Percentiles rank a stretch among this genome's conserved stretches.
These are phyloP conservation scores for Dinomys branickii DNA, from an alignment of 2,113 vertebrate genomes.

Conservation along the genomic window DNA sequence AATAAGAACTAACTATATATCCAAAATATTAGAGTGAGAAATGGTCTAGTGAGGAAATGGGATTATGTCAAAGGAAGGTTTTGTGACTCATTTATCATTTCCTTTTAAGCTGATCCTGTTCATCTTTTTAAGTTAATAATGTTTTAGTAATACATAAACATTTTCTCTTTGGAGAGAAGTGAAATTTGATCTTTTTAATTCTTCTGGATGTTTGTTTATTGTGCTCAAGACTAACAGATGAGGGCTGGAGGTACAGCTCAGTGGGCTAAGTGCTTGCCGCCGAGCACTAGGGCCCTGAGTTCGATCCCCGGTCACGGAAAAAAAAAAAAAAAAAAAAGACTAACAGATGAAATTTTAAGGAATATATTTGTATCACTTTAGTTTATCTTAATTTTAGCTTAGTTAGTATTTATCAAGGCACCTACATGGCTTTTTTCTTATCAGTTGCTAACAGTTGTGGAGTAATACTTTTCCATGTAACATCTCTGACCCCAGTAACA, in stretches of 20 bases:
- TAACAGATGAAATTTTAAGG: conserved; percentile 8
- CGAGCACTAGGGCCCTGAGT: no score
- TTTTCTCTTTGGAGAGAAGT: conserved; percentile 46
- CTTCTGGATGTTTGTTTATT: neutral
- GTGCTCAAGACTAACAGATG: neutral
- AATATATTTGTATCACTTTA: neutral
- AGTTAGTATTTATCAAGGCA: neutral
- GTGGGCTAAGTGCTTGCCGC: no score
- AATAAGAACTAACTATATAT: neutral
- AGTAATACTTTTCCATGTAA: neutral
- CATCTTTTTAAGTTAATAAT: neutral
- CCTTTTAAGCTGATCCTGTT: neutral
- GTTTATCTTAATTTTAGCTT: neutral
- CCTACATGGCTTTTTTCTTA: neutral
- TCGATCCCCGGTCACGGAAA: no score
- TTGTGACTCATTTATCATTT: conserved; percentile 14
- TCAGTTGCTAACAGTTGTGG: neutral
- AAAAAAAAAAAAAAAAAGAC: no score
- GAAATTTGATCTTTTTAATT: neutral
- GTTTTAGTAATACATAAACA: neutral
- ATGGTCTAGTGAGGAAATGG: neutral
- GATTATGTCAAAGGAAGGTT: neutral
- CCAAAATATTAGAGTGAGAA: neutral
- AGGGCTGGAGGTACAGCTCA: no score
- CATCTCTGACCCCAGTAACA: neutral